phyloP scores from a whole-genome alignment of 2,888 invertebrate genomes.

The Polymixis lichenea region DNA sequence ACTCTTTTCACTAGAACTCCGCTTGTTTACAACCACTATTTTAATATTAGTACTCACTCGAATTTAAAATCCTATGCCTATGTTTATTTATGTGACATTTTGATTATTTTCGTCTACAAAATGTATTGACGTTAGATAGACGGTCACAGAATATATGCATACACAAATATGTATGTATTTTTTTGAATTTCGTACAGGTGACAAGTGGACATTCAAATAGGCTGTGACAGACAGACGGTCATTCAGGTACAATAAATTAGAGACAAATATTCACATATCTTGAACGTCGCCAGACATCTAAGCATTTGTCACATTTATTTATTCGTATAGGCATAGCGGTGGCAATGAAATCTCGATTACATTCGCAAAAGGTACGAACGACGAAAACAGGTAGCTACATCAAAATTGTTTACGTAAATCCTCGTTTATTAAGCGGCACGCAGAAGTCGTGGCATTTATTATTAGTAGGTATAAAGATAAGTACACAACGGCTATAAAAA shows the following conservation, averaged over 20 bases:
- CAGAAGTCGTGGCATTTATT: slow-evolving; percentile 63
- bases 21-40: slow-evolving; percentile 49
- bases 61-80: slow-evolving; percentile 22
- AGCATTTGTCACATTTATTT: slow-evolving; percentile 38
- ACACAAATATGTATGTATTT: slow-evolving; percentile 13
- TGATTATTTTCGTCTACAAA: slow-evolving; percentile 4
- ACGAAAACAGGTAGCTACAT: slow-evolving; percentile 35
- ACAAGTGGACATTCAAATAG: slow-evolving; percentile 44
- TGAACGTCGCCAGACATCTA: slow-evolving; percentile 36
- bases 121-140: slow-evolving; percentile 3
- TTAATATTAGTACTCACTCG: slow-evolving; percentile 52
- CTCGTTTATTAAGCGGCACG: slow-evolving; percentile 54
- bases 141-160: slow-evolving; percentile 27
- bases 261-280: slow-evolving; percentile 45
- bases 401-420: slow-evolving; percentile 58
- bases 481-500: slow-evolving; percentile 65
- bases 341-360: slow-evolving; percentile 35
- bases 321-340: slow-evolving; percentile 19
- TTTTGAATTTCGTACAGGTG: slow-evolving; percentile 47
- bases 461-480: slow-evolving; percentile 65
- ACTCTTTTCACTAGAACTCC: slow-evolving; percentile 58
- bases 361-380: slow-evolving; percentile 28
- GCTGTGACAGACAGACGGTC: slow-evolving; percentile 50
- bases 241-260: slow-evolving; percentile 59
- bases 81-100: slow-evolving; percentile 28